Base-by-base conservation (phyloP, 2,113 vertebrate species). In the Passer domesticus region DNA sequence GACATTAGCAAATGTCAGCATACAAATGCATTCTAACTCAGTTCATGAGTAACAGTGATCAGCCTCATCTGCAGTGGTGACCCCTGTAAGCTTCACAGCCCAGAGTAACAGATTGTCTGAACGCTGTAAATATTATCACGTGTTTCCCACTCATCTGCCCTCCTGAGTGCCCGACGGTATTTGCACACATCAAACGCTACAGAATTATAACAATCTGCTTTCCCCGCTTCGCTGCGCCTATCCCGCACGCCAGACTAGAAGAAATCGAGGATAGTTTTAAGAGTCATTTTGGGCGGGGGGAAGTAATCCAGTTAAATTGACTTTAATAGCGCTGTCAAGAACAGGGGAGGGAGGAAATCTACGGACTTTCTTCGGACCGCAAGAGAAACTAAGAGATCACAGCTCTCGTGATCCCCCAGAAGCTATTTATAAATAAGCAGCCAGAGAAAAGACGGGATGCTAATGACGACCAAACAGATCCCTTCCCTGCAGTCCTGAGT, bases 111-210 rank as follows among this genome's bases (percentile, higher is more conserved):
- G 79, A 83, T 41, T 85, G 90, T 37, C 63, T 4, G 44, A 77
- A 30, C 1, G 10, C 73, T 84, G 84, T 77, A 86, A 86, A 93
- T 95, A 95, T 53, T 86, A 83, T 90, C 95, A 91, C 50, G 43
- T 63, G 94, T 30, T 68, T 72, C 49, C 74, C 78, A 80, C 76
- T 64, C 72, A 25, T 59, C 47, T 56, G 64, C 37, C 55, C 92
- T 68, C 84, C 66, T 3, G n/a, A 66, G 30, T 0, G 28, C 86
- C 79, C 4, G 49, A 35, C 46, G 64, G 16, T 28, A 20, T 33
- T 15, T 17, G 60, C 81, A 76, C 33, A n/a, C 64, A 68, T 30
- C 47, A 31, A 35, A 86, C 7, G 33, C n/a, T 28, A 55, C 56
- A 56, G 37, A 69, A 67, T 11, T 22, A 2, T 0, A 85, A 18